Percentiles rank a stretch among this genome's conserved stretches.
Conservation (phyloP, 2,888 invertebrate genomes). For the Clepsis dumicolana region DNA sequence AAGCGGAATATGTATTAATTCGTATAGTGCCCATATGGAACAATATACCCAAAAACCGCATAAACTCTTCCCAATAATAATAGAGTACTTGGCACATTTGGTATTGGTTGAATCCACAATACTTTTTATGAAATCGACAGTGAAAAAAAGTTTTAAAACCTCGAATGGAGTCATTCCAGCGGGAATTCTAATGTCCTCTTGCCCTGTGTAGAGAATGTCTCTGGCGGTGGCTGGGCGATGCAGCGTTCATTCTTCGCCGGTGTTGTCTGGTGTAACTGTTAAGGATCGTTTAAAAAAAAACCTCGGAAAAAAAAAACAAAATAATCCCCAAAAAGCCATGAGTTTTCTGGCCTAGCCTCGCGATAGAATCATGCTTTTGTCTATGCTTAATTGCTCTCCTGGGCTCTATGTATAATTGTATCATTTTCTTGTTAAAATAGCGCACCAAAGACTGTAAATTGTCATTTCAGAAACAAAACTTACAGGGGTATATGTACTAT, state of each 20-base stretch:
- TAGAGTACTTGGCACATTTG: background rate
- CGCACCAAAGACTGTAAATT: too few relatives aligned
- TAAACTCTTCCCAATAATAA: constrained; percentile 46
- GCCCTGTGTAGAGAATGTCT: background rate
- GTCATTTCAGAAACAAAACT: too few relatives aligned
- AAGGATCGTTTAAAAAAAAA: too few relatives aligned
- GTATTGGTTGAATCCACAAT: background rate
- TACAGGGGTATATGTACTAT: too few relatives aligned
- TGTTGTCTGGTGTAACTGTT: constrained; percentile 8
- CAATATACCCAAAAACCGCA: constrained; percentile 61
- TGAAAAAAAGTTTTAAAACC: constrained; percentile 1
- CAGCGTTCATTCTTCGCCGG: background rate
- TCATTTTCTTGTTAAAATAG: too few relatives aligned
- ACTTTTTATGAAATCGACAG: background rate
- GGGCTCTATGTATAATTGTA: too few relatives aligned
- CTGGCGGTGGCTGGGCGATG: background rate
- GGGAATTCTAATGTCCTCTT: background rate
- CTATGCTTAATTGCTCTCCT: too few relatives aligned
- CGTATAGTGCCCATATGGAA: background rate
- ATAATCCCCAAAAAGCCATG: too few relatives aligned
- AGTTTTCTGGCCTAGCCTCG: too few relatives aligned
- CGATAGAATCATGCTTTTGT: too few relatives aligned
- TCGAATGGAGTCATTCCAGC: background rate
- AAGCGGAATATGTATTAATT: constrained; percentile 55
- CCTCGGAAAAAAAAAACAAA: too few relatives aligned